These are phyloP conservation scores for Seira musarum DNA, from an alignment of 2,888 invertebrate species.

Conservation along the genomic window DNA sequence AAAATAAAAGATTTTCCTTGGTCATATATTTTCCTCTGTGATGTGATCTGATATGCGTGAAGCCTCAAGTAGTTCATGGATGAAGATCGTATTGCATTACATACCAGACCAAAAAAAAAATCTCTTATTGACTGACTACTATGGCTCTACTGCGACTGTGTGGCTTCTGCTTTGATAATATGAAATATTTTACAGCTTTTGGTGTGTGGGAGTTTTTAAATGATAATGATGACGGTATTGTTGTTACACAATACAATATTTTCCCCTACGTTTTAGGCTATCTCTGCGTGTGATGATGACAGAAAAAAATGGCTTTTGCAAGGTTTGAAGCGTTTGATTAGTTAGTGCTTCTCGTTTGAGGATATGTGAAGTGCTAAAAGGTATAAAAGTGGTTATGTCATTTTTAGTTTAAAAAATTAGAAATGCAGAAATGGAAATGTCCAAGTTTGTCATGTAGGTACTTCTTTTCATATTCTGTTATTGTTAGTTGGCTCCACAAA, in stretches of 20 bases:
- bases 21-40: slow-evolving; percentile 1
- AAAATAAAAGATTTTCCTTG: slow-evolving; percentile 11
- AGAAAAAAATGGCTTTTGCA: slow-evolving; percentile 1
- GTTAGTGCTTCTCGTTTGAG: background rate
- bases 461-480: no score
- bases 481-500: no score
- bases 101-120: no score
- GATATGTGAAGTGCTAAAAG: background rate
- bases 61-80: background rate
- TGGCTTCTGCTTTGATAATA: slow-evolving; percentile 15
- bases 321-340: background rate
- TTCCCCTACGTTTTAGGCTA: slow-evolving; percentile 16
- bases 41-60: background rate
- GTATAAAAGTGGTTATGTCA: background rate
- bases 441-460: no score
- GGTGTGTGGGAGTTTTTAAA: slow-evolving; percentile 35
- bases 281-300: slow-evolving; percentile 19
- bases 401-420: no score
- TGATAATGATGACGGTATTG: slow-evolving; percentile 26
- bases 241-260: background rate
- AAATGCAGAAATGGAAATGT: no score
- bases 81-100: background rate
- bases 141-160: background rate
- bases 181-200: slow-evolving; percentile 28
- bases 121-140: no score